These are phyloP conservation scores for Sapajus apella DNA, from an alignment of 2,113 vertebrate species.

Conservation along the genomic window DNA sequence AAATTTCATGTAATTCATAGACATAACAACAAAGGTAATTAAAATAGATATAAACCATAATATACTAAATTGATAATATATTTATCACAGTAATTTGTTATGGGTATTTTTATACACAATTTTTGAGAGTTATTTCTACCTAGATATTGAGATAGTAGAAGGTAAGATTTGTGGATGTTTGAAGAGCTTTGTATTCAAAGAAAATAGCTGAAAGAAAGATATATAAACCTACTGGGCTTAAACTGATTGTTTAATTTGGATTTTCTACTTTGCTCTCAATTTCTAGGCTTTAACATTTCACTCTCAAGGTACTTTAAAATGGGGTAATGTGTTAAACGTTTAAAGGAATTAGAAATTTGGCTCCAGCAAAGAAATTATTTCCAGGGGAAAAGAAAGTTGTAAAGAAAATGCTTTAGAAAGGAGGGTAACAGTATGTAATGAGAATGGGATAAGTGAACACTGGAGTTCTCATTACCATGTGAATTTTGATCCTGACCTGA, in stretches of 20 bases:
- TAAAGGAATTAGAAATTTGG: slow-evolving; percentile 37
- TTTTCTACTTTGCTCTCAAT: slow-evolving; percentile 65
- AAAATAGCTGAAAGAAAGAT: slow-evolving; percentile 58
- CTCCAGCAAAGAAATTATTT: slow-evolving; percentile 55
- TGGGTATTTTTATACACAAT: not conserved
- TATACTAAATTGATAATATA: slow-evolving; percentile 50
- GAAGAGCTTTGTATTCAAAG: slow-evolving; percentile 59
- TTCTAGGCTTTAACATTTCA: slow-evolving; percentile 61
- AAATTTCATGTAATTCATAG: not conserved
- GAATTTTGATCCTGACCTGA: not conserved
- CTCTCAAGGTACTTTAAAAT: slow-evolving; percentile 48
- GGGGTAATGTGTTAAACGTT: slow-evolving; percentile 10
- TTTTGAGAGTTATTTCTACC: slow-evolving; percentile 60
- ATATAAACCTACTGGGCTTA: slow-evolving; percentile 56
- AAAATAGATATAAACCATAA: not conserved
- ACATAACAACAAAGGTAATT: slow-evolving; percentile 42
- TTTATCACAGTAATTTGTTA: not conserved
- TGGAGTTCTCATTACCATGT: not conserved
- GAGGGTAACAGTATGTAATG: not conserved
- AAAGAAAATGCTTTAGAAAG: slow-evolving; percentile 51
- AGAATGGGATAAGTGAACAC: not conserved
- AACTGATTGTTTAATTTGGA: slow-evolving; percentile 71
- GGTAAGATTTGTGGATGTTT: slow-evolving; percentile 54
- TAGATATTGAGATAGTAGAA: slow-evolving; percentile 55
- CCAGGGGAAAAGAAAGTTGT: slow-evolving; percentile 22